Evolutionary conservation across 2,113 vertebrate genomes (phyloP).

Genomic region (Pelusios castaneus): DNA sequence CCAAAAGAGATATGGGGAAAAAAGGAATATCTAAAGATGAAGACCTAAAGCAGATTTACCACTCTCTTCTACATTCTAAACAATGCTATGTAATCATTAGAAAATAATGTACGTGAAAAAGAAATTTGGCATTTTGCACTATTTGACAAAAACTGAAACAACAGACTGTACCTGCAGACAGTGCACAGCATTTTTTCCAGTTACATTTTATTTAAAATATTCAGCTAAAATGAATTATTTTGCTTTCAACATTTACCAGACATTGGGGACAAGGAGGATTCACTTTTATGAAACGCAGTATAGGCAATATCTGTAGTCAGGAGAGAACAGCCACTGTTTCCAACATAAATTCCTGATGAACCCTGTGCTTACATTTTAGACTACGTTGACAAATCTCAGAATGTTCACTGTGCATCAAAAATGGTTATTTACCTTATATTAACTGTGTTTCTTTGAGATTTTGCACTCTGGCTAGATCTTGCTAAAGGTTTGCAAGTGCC

Average conservation of each 20-base stretch:
- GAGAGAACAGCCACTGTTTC: background rate
- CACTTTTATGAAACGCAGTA: background rate
- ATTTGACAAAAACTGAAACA: background rate
- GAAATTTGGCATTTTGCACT: background rate
- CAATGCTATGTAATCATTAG: background rate
- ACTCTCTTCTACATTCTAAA: background rate
- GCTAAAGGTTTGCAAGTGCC: background rate
- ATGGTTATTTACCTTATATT: background rate
- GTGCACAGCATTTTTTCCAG: background rate
- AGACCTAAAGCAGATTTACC: accelerated
- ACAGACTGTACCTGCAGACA: background rate
- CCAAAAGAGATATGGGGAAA: background rate
- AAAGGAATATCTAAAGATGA: background rate
- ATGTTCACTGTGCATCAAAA: background rate
- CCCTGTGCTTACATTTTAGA: background rate
- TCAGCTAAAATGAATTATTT: background rate
- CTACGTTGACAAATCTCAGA: background rate
- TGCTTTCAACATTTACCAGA: background rate
- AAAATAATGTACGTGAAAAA: background rate
- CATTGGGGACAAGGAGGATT: background rate
- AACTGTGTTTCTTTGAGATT: background rate
- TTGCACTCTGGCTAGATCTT: background rate
- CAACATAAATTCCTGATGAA: background rate
- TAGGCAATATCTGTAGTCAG: background rate
- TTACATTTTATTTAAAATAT: background rate